These are phyloP conservation scores for Ornithoptera priamus DNA, from an alignment of 2,888 invertebrate genomes.

Conservation along the genomic window DNA sequence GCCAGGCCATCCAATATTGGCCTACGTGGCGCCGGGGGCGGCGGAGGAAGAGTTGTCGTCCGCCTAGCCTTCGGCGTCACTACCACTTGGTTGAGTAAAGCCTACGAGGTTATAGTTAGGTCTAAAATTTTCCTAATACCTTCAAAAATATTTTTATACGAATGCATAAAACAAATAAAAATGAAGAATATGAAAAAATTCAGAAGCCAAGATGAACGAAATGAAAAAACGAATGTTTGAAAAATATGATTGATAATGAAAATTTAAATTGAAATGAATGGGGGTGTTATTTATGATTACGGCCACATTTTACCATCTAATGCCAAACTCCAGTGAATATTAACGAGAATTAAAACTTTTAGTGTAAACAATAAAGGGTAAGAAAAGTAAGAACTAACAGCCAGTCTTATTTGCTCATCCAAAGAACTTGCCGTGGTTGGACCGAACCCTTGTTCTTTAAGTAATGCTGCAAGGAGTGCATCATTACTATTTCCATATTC, in stretches of 20 bases:
- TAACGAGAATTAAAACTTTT: neutral
- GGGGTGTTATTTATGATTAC: constrained; percentile 23
- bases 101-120: constrained; percentile 72
- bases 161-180: constrained; percentile 23
- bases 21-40: constrained; percentile 68
- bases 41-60: constrained; percentile 62
- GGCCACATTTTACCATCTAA: constrained; percentile 18
- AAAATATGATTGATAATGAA: constrained; percentile 10
- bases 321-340: constrained; percentile 11
- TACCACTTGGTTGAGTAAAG: constrained; percentile 80
- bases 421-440: constrained; percentile 84
- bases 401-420: constrained; percentile 79
- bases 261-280: constrained; percentile 19
- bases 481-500: constrained; percentile 83
- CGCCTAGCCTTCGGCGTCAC: constrained; percentile 75
- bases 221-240: neutral
- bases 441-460: constrained; percentile 86
- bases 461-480: constrained; percentile 83
- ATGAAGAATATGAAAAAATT: constrained; percentile 27
- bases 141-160: constrained; percentile 23
- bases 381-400: constrained; percentile 65
- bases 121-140: constrained; percentile 42
- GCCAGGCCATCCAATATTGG: constrained; percentile 79
- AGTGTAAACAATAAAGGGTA: constrained; percentile 6
- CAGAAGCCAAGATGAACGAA: constrained; percentile 25